These are phyloP conservation scores for Neodon shergylaensis DNA, from an alignment of 2,113 vertebrate genomes.

Conservation along the genomic window DNA sequence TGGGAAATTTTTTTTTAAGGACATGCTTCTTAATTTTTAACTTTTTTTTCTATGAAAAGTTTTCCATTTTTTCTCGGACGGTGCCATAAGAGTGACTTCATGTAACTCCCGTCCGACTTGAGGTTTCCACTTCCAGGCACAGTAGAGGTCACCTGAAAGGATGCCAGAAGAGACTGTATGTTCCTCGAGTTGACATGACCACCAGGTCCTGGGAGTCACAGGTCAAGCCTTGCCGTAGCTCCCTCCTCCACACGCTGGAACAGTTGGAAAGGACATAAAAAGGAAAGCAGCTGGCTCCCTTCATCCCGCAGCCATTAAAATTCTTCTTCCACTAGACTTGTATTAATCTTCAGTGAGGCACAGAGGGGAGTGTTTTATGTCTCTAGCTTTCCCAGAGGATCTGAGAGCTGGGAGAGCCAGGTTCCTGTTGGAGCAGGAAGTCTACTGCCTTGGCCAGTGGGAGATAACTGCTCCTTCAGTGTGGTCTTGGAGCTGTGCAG, in stretches of 20 bases:
- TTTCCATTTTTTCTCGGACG: constrained; percentile 48
- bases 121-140: not conserved
- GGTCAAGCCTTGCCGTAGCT: not conserved
- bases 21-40: constrained; percentile 71
- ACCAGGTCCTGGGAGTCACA: not conserved
- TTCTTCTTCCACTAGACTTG: not conserved
- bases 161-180: not conserved
- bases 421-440: not conserved
- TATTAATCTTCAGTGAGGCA: not conserved
- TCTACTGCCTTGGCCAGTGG: not conserved
- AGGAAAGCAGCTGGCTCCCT: constrained; percentile 37
- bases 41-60: constrained; percentile 58
- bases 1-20: constrained; percentile 68
- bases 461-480: not conserved
- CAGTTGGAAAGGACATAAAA: constrained; percentile 24
- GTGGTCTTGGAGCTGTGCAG: not conserved
- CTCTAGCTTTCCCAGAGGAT: not conserved
- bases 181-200: not conserved
- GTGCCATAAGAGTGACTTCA: constrained; percentile 29
- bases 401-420: not conserved
- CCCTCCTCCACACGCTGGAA: not conserved
- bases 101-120: constrained; percentile 10
- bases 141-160: not conserved
- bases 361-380: not conserved
- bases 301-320: not conserved